Base-by-base conservation (phyloP, 2,113 vertebrate species). In the Oceanites oceanicus region DNA sequence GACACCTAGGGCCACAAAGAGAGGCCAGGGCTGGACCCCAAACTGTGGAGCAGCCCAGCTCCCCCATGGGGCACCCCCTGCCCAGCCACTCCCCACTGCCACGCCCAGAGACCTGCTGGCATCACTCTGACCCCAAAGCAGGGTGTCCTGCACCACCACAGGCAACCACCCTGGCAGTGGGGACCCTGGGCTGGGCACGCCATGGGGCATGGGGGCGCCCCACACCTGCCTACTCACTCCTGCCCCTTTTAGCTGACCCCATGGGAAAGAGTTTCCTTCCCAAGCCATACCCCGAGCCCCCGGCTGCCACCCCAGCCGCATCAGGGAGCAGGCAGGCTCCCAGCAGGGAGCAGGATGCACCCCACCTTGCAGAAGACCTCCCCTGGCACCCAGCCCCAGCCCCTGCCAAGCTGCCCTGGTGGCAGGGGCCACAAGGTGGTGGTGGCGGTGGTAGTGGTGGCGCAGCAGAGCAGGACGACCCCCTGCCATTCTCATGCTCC, bases 291-390 rank as follows among this genome's bases (percentile, higher is more conserved):
- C 34, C 16, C 3, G 4, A 50, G 30, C 36, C 4, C 65, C n/a
- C 53, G 10, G 38, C 2, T 61, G 32, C 30, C 70, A 58, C 5
- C 25, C 8, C 6, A 29, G 32, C 1, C 1, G 0, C 29, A 55
- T 10, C 49, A 38, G 25, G 70, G 61, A 92, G 63, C 72, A 62
- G 62, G 23, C 38, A 38, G 38, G 38, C 38, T 38, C 38, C 38
- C 38, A 38, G 59, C 49, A 38, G 25, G 70, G 61, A 92, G 63
- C 72, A 62, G 62, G 23, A 42, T 44, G 56, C 72, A 10, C 17
- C 52, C 40, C 34, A 27, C 17, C 71, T 77, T 61, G 59, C 65
- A 32, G 59, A 83, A 73, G 29, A 72, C 42, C 26, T 40, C 11
- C 23, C 27, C 26, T 1, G 1, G 14, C n/a, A 85, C n/a, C 56